phyloP scores from a whole-genome alignment of 2,797 vertebrate species.

The Lacerta bilineata region DNA sequence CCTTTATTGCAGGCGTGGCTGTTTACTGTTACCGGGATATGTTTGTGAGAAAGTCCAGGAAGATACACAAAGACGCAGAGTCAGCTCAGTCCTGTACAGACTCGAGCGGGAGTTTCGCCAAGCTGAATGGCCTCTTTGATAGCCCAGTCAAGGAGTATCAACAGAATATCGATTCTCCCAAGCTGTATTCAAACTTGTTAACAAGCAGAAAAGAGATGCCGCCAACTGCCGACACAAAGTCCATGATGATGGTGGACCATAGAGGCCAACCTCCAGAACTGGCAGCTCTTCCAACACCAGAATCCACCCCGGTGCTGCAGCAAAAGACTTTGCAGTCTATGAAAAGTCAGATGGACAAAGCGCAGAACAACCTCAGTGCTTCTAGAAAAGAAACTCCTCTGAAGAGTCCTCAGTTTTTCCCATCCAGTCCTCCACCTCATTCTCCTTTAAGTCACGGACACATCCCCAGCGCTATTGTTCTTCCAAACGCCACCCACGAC shows the following conservation, averaged over 20 bases:
- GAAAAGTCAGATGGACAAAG: conserved; percentile 93
- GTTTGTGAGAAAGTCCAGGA: conserved; percentile 91
- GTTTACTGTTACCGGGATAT: conserved; percentile 97
- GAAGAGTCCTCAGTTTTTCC: conserved; percentile 92
- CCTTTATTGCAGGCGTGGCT: conserved; percentile 94
- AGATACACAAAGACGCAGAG: conserved; percentile 93
- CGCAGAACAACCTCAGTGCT: conserved; percentile 84
- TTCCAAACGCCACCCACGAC: conserved; percentile 97
- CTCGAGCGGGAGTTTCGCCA: conserved; percentile 95
- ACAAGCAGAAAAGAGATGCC: conserved; percentile 91
- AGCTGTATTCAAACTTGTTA: conserved; percentile 94
- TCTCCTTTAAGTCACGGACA: conserved; percentile 90
- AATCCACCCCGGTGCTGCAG: conserved; percentile 96
- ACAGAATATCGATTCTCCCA: conserved; percentile 92
- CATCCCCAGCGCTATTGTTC: conserved; percentile 96
- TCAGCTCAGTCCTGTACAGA: conserved; percentile 94
- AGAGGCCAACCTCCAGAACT: conserved; percentile 93
- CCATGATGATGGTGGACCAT: conserved; percentile 90
- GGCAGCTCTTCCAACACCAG: conserved; percentile 94
- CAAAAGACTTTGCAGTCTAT: conserved; percentile 94
- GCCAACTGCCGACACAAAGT: conserved; percentile 88
- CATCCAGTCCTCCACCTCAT: conserved; percentile 90
- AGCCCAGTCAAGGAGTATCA: conserved; percentile 98
- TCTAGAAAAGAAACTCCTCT: conserved; percentile 88
- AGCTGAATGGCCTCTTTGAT: conserved; percentile 95